A percentile compares a stretch with the other conserved stretches of the same genome.
Conservation (phyloP, 2,888 invertebrate genomes). For the Leptodirus hochenwartii region DNA sequence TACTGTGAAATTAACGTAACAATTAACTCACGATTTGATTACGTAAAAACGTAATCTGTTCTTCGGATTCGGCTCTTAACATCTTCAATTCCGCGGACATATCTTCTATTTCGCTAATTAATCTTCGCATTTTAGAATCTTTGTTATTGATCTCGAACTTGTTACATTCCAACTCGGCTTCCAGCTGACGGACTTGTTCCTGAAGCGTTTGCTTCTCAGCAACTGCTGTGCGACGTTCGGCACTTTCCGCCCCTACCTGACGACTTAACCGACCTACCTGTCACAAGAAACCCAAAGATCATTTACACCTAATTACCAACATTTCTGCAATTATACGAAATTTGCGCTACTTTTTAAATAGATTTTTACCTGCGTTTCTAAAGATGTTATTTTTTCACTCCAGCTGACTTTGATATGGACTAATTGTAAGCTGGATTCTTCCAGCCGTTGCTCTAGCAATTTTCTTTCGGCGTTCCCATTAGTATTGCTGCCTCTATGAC, state of each 20-base stretch:
- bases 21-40: slow-evolving; percentile 37
- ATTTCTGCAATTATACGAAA: slow-evolving; percentile 1
- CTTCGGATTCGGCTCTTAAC: slow-evolving; percentile 31
- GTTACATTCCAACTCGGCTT: slow-evolving; percentile 46
- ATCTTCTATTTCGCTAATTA: slow-evolving; percentile 56
- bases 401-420: slow-evolving; percentile 82
- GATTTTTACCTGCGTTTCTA: slow-evolving; percentile 68
- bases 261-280: slow-evolving; percentile 61
- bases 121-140: slow-evolving; percentile 51
- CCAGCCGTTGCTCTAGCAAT: slow-evolving; percentile 55
- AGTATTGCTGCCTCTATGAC: slow-evolving; percentile 24
- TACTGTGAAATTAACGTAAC: too few species aligned
- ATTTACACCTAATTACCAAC: not conserved
- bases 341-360: too few species aligned
- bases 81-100: slow-evolving; percentile 44
- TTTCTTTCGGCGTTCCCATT: slow-evolving; percentile 41
- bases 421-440: slow-evolving; percentile 71
- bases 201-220: slow-evolving; percentile 45
- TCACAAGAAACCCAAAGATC: slow-evolving; percentile 11
- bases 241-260: slow-evolving; percentile 70
- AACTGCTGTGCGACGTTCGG: slow-evolving; percentile 58
- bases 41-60: slow-evolving; percentile 32
- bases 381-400: slow-evolving; percentile 75
- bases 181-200: slow-evolving; percentile 42
- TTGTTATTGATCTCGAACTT: slow-evolving; percentile 45